Evolutionary conservation across 2,797 vertebrate species (phyloP), one percentile per base, ranked within the genome.

Genomic region (Sebastes diploproa): DNA sequence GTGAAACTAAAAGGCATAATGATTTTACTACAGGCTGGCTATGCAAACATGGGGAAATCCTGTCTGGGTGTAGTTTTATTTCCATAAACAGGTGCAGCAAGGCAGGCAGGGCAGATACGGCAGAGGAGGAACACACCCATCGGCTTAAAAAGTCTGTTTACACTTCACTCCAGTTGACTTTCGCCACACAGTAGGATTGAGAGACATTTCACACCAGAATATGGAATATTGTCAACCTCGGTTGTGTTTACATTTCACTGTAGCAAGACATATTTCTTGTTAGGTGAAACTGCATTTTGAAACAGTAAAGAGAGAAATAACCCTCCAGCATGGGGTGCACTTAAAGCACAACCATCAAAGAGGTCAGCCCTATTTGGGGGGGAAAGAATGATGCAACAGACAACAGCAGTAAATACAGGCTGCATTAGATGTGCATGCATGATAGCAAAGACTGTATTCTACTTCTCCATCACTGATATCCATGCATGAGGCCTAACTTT

Each of bases 51-150:
- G 10, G 13, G 8, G 64, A 60, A 81, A 63, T 80, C 75, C 66
- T 74, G 83, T 66, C 59, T 52, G 60, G 63, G 60, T 73, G 73
- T 58, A 63, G 67, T 20, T 30, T 46, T 27, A 6, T 30, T 62
- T 75, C n/a, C 9, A 36, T 68, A 54, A 90, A 91, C 89, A 90
- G 88, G 91, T 92, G 86, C 69, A 88, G 81, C 80, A 61, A 77
- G 83, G 78, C n/a, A 77, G 80, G 78, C n/a, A 77, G 61, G 67
- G 68, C 77, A 81, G 61, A 65, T 29, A 58, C 1, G 42, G 27
- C 59, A 36, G 23, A 46, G 55, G 63, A 62, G 62, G 30, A 67
- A 82, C 89, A 93, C 89, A 62, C 91, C 90, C 89, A 82, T 38
- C 11, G 10, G 65, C 20, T 73, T 38, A 38, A 13, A 22, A 76